Evolutionary conservation across 92 coral and sea anemone genomes (phyloP).

Genomic region (Ricordea florida): DNA sequence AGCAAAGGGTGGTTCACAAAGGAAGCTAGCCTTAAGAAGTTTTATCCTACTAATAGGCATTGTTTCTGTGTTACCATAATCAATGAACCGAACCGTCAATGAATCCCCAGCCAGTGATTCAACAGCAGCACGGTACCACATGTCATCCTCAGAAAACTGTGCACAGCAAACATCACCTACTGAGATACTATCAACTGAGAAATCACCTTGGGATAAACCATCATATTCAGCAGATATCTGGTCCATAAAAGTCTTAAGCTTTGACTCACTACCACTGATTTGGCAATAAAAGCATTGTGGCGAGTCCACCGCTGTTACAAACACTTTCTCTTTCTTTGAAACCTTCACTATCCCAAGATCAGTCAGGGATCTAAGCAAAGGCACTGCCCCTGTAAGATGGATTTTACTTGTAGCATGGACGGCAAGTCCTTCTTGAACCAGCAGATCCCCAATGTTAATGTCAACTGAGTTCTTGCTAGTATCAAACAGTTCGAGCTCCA

Average conservation of each 20-base stretch:
- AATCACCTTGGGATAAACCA: conserved; percentile 27
- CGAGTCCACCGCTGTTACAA: conserved; percentile 76
- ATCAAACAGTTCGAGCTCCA: conserved; percentile 76
- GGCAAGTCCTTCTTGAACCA: conserved; percentile 73
- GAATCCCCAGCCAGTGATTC: conserved; percentile 33
- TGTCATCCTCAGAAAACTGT: conserved; percentile 73
- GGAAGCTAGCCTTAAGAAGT: conserved; percentile 38
- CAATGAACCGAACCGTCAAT: conserved; percentile 73
- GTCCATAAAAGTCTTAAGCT: conserved; percentile 68
- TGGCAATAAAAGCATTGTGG: conserved; percentile 83
- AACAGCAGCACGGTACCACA: conserved; percentile 88
- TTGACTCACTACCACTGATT: conserved; percentile 74
- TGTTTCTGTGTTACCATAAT: conserved; percentile 86
- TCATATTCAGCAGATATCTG: conserved; percentile 66
- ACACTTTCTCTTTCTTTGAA: conserved; percentile 57
- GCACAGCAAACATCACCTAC: conserved; percentile 82
- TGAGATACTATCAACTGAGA: neutral
- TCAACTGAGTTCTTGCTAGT: conserved; percentile 76
- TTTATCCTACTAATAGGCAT: conserved; percentile 31
- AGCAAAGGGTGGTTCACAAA: conserved; percentile 64
- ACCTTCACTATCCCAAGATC: conserved; percentile 29
- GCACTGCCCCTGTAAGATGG: neutral
- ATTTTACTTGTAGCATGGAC: neutral
- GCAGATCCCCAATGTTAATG: conserved; percentile 66
- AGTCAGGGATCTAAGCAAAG: conserved; percentile 19